These are phyloP conservation scores for Drosophila nikananu DNA, from an alignment of 1,140 invertebrate genomes.

Conservation along the genomic window DNA sequence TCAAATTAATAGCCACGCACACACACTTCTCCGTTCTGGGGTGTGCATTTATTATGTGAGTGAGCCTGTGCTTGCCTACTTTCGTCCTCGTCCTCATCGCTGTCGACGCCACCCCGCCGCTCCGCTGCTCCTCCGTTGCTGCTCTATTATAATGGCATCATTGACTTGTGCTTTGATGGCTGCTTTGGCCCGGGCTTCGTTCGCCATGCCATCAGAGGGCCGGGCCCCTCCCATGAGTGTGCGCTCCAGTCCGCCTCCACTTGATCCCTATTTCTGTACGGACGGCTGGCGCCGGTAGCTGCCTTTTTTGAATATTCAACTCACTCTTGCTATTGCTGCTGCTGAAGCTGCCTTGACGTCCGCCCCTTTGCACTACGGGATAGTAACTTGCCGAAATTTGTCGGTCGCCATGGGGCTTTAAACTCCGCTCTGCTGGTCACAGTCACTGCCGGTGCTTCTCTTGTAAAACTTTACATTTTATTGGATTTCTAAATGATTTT, in stretches of 20 bases:
- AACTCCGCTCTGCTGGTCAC: constrained; percentile 32
- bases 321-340: constrained; percentile 25
- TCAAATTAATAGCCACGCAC: constrained; percentile 77
- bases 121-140: constrained; percentile 21
- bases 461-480: constrained; percentile 74
- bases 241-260: constrained; percentile 25
- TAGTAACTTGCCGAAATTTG: constrained; percentile 48
- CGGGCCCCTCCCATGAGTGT: constrained; percentile 19
- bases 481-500: constrained; percentile 81
- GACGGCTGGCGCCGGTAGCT: constrained; percentile 46
- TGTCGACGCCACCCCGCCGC: background rate
- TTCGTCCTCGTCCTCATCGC: constrained; percentile 26
- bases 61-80: constrained; percentile 50
- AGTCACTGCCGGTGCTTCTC: constrained; percentile 8
- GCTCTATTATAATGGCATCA: constrained; percentile 76
- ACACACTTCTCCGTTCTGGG: constrained; percentile 35
- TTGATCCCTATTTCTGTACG: constrained; percentile 42
- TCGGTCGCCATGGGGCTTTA: constrained; percentile 44
- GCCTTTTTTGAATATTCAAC: constrained; percentile 62
- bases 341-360: constrained; percentile 11
- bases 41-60: constrained; percentile 40
- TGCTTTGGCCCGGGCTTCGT: constrained; percentile 41
- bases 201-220: constrained; percentile 15
- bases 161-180: constrained; percentile 74
- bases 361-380: constrained; percentile 38